phyloP scores from a whole-genome alignment of 1,140 invertebrate species.

The Bombus breviceps region DNA sequence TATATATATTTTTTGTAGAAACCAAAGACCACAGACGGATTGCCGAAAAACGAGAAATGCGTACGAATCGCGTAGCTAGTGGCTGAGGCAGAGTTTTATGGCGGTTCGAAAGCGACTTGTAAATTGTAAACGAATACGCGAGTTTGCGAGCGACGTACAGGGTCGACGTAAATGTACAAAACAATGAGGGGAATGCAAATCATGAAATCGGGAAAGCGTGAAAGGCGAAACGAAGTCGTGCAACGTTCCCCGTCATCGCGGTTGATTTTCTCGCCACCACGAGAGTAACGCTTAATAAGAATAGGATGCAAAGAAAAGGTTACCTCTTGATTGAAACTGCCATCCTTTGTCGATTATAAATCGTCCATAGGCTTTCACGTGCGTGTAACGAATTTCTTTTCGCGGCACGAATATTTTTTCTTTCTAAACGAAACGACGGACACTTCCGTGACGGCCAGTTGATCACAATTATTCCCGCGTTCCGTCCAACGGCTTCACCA shows the following conservation, averaged over 20 bases:
- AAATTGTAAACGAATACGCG: constrained; percentile 28
- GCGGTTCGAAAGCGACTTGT: constrained; percentile 40
- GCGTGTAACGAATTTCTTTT: constrained; percentile 1
- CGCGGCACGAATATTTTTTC: not conserved
- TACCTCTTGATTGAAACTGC: not conserved
- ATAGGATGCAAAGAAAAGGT: not conserved
- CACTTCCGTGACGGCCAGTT: constrained; percentile 37
- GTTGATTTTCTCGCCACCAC: not conserved
- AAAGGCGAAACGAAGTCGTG: constrained; percentile 43
- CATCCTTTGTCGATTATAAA: not conserved
- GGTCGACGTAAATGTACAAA: constrained; percentile 47
- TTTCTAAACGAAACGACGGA: constrained; percentile 28
- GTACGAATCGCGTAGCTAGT: constrained; percentile 55
- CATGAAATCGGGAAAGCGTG: constrained; percentile 36
- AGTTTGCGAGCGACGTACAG: constrained; percentile 53
- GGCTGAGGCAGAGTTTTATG: constrained; percentile 44
- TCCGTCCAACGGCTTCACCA: constrained; percentile 45
- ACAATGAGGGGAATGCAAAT: constrained; percentile 16
- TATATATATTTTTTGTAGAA: constrained; percentile 78
- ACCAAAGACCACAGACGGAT: constrained; percentile 74
- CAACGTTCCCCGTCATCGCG: not conserved
- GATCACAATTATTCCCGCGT: constrained; percentile 40
- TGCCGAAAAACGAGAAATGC: constrained; percentile 52
- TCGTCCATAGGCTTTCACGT: not conserved
- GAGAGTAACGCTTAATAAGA: not conserved